Conservation (phyloP, 2,113 vertebrate species). For the Nicator chloris region DNA sequence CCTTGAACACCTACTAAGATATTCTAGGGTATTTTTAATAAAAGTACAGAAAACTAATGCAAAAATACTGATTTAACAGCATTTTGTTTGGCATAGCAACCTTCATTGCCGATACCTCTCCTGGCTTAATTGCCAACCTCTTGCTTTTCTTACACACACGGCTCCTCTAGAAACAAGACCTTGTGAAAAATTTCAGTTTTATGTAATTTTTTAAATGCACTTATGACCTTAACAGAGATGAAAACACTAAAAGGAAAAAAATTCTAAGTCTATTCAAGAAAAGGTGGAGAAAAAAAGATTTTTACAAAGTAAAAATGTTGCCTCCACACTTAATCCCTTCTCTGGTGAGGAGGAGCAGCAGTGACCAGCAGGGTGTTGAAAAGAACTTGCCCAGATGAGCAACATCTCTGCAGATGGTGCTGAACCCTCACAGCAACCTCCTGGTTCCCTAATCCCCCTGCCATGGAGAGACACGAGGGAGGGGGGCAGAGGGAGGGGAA, state of each 20-base stretch:
- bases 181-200: background rate
- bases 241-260: background rate
- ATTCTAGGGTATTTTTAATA: background rate
- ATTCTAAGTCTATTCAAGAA: background rate
- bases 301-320: background rate
- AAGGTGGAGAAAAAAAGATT: background rate
- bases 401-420: background rate
- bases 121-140: background rate
- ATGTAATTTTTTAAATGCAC: accelerated
- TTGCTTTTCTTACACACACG: background rate
- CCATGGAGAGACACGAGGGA: accelerated
- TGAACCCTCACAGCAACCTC: background rate
- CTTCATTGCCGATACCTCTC: background rate
- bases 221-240: background rate
- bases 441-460: background rate
- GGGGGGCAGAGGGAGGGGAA: background rate
- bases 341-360: background rate
- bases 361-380: background rate
- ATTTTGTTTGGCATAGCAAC: background rate
- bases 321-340: background rate
- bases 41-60: background rate
- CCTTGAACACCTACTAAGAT: background rate
- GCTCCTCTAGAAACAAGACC: background rate
- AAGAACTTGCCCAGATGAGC: background rate
- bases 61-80: background rate